Percentiles rank a stretch among this genome's conserved stretches.
These are phyloP conservation scores for Biston betularia DNA, from an alignment of 2,888 invertebrate species.

Conservation along the genomic window DNA sequence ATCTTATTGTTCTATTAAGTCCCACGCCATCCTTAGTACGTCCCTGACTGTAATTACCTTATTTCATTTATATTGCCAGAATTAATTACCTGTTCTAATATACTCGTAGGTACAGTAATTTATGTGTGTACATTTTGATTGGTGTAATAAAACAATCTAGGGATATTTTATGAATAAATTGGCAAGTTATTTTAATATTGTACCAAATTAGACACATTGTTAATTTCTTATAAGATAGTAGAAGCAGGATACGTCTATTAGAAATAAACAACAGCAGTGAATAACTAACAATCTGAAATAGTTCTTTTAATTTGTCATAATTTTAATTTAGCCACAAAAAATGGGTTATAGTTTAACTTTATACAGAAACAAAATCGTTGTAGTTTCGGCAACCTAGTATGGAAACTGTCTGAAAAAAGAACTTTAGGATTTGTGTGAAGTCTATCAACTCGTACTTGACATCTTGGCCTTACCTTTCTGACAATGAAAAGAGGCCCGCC, in stretches of 20 bases:
- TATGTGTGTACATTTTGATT: conserved; percentile 8
- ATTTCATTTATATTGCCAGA: conserved; percentile 21
- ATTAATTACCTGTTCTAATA: conserved; percentile 20
- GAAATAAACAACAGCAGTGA: not conserved
- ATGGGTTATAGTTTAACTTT: too few species aligned
- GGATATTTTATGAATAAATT: conserved; percentile 1
- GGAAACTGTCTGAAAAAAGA: too few species aligned
- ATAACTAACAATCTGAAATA: not conserved
- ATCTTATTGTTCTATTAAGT: not conserved
- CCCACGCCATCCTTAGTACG: not conserved
- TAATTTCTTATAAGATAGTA: not conserved
- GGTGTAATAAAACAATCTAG: conserved; percentile 17
- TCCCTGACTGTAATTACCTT: conserved; percentile 16
- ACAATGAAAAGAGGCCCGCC: too few species aligned
- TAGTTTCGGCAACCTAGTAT: too few species aligned
- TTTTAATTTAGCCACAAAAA: too few species aligned
- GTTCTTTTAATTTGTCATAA: too few species aligned
- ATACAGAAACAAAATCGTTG: too few species aligned
- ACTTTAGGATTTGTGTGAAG: too few species aligned
- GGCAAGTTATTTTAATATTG: conserved; percentile 9
- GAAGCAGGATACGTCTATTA: not conserved
- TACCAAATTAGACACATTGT: not conserved
- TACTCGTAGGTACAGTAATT: conserved; percentile 11
- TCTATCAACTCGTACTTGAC: too few species aligned
- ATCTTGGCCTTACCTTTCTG: too few species aligned